phyloP scores from a whole-genome alignment of 2,797 vertebrate genomes.

The Pipistrellus pipistrellus region DNA sequence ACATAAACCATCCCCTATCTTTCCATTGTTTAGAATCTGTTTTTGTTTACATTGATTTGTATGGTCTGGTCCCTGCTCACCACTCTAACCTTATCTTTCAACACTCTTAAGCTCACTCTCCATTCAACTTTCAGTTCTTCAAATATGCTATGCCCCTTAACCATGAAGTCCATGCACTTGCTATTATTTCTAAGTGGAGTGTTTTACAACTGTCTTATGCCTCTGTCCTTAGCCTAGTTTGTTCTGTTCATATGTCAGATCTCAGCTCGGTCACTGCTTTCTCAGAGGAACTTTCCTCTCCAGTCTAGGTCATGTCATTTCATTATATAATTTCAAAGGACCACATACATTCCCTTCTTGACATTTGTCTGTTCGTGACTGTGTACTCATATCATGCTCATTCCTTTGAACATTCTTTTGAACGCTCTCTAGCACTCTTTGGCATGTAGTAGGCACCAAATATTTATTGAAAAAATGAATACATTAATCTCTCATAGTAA shows the following conservation, averaged over 20 bases:
- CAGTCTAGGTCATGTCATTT: not conserved
- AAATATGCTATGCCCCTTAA: not conserved
- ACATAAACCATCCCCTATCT: not conserved
- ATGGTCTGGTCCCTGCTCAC: not conserved
- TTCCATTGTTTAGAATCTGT: not conserved
- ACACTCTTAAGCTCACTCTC: not conserved
- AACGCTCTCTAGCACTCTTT: not conserved
- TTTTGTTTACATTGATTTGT: not conserved
- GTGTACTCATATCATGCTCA: not conserved
- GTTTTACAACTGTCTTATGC: not conserved
- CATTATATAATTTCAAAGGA: not conserved
- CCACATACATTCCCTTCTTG: not conserved
- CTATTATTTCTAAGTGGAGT: not conserved
- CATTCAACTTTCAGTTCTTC: not conserved
- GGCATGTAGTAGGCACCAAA: not conserved
- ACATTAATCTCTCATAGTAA: not conserved
- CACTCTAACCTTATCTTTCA: not conserved
- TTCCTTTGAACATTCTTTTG: not conserved
- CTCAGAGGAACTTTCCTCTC: not conserved
- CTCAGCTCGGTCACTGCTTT: not conserved
- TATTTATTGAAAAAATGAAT: slow-evolving; percentile 7
- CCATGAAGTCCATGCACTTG: not conserved
- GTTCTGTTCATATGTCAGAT: not conserved
- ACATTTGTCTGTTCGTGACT: not conserved
- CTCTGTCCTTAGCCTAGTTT: not conserved